Evolutionary conservation across 2,113 vertebrate species (phyloP).

Genomic region (Lepus europaeus): DNA sequence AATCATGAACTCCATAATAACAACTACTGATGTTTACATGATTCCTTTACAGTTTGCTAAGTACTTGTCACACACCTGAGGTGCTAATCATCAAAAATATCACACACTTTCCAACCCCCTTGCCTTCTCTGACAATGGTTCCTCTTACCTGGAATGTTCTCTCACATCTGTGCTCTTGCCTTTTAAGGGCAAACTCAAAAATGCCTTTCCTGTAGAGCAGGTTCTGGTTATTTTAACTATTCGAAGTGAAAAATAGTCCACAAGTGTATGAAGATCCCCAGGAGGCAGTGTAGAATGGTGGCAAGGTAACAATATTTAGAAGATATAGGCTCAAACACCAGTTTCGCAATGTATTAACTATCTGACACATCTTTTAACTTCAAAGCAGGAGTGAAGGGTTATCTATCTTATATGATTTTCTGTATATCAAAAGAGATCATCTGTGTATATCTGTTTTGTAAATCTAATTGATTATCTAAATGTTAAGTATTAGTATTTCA

Average conservation of each 20-base stretch:
- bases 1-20: slow-evolving; percentile 67
- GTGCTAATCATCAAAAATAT: slow-evolving; percentile 69
- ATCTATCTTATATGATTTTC: background rate
- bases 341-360: background rate
- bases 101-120: slow-evolving; percentile 46
- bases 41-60: slow-evolving; percentile 72
- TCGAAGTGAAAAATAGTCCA: slow-evolving; percentile 16
- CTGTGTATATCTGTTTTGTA: slow-evolving; percentile 8
- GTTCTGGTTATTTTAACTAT: slow-evolving; percentile 61
- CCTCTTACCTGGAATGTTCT: slow-evolving; percentile 57
- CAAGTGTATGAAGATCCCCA: background rate
- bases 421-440: background rate
- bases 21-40: slow-evolving; percentile 70
- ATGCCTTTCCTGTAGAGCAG: background rate
- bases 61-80: slow-evolving; percentile 74
- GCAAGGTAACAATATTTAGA: slow-evolving; percentile 9
- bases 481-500: background rate
- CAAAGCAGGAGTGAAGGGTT: background rate
- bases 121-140: slow-evolving; percentile 73
- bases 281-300: background rate
- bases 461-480: slow-evolving; percentile 12
- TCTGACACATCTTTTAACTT: background rate
- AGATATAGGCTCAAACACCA: background rate
- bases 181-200: slow-evolving; percentile 64
- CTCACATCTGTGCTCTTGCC: background rate